Evolutionary conservation across 1,140 invertebrate species (phyloP), one percentile per base, ranked within the genome.

Genomic region (Pseudomyrmex dendroicus): DNA sequence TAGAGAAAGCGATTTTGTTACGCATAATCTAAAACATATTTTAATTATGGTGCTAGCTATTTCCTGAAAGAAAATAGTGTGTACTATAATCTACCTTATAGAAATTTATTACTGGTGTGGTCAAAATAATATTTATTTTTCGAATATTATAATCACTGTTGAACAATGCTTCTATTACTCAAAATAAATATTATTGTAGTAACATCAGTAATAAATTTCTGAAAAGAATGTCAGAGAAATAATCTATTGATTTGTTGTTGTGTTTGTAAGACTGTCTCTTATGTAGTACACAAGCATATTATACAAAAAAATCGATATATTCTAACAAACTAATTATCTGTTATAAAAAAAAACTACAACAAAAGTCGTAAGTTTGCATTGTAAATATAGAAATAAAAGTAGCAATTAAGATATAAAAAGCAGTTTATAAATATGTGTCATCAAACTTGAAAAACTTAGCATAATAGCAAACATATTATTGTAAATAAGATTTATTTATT

Each of bases 221-320:
- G 35, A 35, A 35, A 35, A 35, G 35, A 35, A 35, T 73, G 66
- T 68, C n/a, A 78, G 48, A 50, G n/a, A 87, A 76, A 77, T 62
- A 77, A 15, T 82, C 85, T 64, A 67, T 54, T 88, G 72, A 87
- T 83, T 88, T 88, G 83, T 85, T 82, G 74, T 88, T 87, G 57
- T 73, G 74, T 46, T 82, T 70, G 50, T 85, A 77, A 74, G 35
- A 48, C 61, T 83, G 15, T 50, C 57, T 66, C 54, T 68, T 68
- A 52, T 35, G 35, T 35, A 50, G 66, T 61, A 13, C 73, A 84
- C 46, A 63, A 63, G 17, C 54, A 78, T 83, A 68, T 87, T 88
- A 76, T 48, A 73, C 72, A 68, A 64, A 50, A 78, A 9, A 57
- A 76, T 50, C 13, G 17, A 56, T 73, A 83, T 88, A 85, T 85